phyloP scores from a whole-genome alignment of 2,113 vertebrate species.

The Xiphophorus couchianus region DNA sequence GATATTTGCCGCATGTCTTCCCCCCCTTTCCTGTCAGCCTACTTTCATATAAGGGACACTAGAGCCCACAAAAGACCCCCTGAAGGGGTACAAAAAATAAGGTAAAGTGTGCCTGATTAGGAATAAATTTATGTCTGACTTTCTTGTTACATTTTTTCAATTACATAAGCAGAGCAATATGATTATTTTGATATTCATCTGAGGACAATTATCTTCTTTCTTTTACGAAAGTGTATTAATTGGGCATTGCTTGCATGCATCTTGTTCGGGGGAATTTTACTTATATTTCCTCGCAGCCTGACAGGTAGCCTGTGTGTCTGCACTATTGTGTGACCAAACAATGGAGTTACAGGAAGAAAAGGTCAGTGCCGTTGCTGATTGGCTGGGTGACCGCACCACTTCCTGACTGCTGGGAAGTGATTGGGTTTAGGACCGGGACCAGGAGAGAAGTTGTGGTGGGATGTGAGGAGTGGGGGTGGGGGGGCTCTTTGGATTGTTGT shows the following conservation, averaged over 20 bases:
- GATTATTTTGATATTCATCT: neutral
- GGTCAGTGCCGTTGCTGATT: conserved; percentile 78
- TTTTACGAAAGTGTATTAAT: neutral
- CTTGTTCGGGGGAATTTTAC: conserved; percentile 25
- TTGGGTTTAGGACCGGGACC: conserved; percentile 51
- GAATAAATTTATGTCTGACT: neutral
- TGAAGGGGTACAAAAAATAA: neutral
- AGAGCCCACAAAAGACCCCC: too few species aligned
- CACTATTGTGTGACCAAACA: conserved; percentile 84
- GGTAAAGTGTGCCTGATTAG: neutral
- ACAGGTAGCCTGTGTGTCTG: conserved; percentile 81
- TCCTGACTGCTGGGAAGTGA: conserved; percentile 85
- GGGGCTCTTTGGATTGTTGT: conserved; percentile 61
- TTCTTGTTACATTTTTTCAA: neutral
- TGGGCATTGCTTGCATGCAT: neutral
- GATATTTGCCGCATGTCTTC: too few species aligned
- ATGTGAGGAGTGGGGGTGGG: conserved; percentile 32
- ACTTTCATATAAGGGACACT: too few species aligned
- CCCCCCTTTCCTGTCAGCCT: too few species aligned
- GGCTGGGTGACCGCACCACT: conserved; percentile 71
- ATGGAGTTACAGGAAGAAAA: conserved; percentile 81
- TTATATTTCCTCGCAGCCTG: conserved; percentile 58
- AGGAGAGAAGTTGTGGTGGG: conserved; percentile 27
- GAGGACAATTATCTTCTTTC: neutral
- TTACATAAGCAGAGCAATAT: neutral